Evolutionary conservation across 2,113 vertebrate species (phyloP).

Genomic region (Marmota flaviventris): DNA sequence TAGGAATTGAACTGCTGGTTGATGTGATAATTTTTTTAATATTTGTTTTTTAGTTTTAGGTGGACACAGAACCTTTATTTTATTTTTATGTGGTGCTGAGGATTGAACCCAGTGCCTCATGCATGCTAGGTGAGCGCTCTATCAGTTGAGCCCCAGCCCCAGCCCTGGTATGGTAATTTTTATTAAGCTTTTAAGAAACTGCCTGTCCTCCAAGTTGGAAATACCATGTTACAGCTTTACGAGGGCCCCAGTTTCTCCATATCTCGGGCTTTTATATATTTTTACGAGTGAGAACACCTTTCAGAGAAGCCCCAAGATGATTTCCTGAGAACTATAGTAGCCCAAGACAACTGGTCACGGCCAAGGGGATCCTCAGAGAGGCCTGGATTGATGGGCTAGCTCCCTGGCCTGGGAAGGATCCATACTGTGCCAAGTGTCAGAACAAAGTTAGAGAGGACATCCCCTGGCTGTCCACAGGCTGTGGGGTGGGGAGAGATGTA

Average conservation of each 20-base stretch:
- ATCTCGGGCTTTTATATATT: background rate
- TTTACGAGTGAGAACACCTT: background rate
- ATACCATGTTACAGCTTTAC: background rate
- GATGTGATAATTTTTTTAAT: background rate
- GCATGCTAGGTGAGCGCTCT: too few species aligned
- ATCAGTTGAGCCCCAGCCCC: too few species aligned
- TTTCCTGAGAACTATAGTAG: background rate
- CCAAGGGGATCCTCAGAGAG: background rate
- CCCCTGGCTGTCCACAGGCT: rapidly evolving
- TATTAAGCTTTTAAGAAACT: background rate
- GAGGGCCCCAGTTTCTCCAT: background rate
- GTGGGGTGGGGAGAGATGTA: background rate
- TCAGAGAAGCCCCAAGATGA: background rate
- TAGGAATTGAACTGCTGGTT: background rate
- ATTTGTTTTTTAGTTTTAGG: too few species aligned
- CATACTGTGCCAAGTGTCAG: background rate
- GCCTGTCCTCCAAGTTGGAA: background rate
- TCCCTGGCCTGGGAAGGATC: background rate
- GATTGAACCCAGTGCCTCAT: too few species aligned
- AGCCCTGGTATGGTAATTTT: background rate
- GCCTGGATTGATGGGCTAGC: background rate
- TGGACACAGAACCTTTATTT: too few species aligned
- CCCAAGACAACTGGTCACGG: background rate
- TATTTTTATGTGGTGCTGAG: too few species aligned
- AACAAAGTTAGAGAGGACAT: background rate